phyloP scores from a whole-genome alignment of 1,140 invertebrate genomes.

The Magallana gigas region DNA sequence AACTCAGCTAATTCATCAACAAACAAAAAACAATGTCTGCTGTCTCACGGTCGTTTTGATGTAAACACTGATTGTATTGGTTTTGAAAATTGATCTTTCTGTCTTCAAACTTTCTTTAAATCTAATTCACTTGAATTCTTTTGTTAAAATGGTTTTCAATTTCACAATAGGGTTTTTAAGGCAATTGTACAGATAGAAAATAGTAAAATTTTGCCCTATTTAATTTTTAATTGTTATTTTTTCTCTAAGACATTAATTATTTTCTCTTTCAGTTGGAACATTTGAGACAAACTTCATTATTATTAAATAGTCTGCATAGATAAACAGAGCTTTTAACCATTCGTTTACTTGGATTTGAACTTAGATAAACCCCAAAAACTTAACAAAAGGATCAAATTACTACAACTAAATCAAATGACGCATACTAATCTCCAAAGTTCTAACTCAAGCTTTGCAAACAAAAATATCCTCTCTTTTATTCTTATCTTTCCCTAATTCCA shows the following conservation, averaged over 20 bases:
- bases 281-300: neutral
- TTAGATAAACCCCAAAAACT: conserved; percentile 12
- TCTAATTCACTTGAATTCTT: neutral
- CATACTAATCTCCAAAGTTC: conserved; percentile 2
- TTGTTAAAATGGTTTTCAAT: conserved; percentile 7
- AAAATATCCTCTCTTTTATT: neutral
- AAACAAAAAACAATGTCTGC: conserved; percentile 12
- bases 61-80: conserved; percentile 5
- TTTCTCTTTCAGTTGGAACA: neutral
- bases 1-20: neutral
- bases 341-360: conserved; percentile 23
- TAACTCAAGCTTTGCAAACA: neutral
- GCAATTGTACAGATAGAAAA: neutral
- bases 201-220: neutral
- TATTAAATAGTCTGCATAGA: neutral
- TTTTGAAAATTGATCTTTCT: conserved; percentile 23
- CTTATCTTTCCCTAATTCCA: neutral
- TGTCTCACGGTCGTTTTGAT: neutral
- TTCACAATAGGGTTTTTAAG: neutral
- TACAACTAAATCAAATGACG: conserved; percentile 1
- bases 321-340: conserved; percentile 17
- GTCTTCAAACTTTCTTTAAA: neutral
- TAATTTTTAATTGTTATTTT: neutral
- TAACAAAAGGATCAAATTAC: conserved; percentile 28
- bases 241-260: neutral